Percentiles rank a stretch among this genome's conserved stretches.
These are phyloP conservation scores for Sinotaia quadrata DNA, from an alignment of 2,888 invertebrate species.

Conservation along the genomic window DNA sequence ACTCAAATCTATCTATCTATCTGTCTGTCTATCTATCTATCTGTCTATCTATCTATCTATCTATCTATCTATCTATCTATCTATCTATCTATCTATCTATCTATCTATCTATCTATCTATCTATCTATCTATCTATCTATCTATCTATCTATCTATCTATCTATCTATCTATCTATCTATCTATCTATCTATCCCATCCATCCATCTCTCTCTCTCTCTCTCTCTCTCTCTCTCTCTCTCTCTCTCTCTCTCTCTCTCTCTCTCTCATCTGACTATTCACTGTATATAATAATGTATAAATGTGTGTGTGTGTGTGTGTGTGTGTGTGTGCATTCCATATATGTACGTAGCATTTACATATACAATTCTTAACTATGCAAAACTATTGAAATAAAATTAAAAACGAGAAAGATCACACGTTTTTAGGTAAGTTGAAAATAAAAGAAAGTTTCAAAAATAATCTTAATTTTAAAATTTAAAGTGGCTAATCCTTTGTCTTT, in stretches of 20 bases:
- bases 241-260: constrained; percentile 13
- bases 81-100: constrained; percentile 2
- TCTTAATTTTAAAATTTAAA: too few relatives aligned
- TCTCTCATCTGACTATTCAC: not conserved
- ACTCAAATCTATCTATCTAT: too few relatives aligned
- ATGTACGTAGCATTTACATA: too few relatives aligned
- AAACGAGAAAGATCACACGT: too few relatives aligned
- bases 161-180: not conserved
- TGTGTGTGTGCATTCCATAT: too few relatives aligned
- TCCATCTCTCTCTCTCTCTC: constrained; percentile 5
- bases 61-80: not conserved
- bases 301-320: constrained; percentile 2
- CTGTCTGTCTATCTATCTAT: too few relatives aligned
- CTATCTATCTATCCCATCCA: not conserved
- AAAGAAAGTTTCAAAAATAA: too few relatives aligned
- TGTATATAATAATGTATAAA: not conserved
- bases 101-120: not conserved
- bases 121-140: not conserved
- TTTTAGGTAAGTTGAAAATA: too few relatives aligned
- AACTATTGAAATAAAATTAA: too few relatives aligned
- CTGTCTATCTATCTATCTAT: too few relatives aligned
- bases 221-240: constrained; percentile 6
- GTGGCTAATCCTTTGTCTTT: too few relatives aligned
- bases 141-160: not conserved
- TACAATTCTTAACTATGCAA: too few relatives aligned